Evolutionary conservation across 1,140 invertebrate genomes (phyloP).

Genomic region (Diprion similis): DNA sequence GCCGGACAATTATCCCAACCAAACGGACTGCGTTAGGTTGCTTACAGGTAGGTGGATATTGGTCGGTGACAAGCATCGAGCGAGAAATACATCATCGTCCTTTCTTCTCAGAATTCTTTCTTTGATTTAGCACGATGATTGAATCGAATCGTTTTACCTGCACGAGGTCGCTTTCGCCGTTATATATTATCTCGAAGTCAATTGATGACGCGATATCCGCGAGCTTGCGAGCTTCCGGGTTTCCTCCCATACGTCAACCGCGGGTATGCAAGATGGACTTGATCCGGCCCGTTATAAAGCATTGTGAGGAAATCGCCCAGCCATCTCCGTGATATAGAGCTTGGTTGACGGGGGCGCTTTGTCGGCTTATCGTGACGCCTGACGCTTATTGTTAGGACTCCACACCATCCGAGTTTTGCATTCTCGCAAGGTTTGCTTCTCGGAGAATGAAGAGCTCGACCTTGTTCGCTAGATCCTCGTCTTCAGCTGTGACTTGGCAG

Average conservation of each 20-base stretch:
- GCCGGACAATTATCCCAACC: conserved; percentile 74
- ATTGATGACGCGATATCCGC: no score
- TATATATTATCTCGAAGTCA: no score
- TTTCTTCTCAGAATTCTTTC: neutral
- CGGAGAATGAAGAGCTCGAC: no score
- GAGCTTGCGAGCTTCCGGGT: no score
- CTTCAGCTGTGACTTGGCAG: no score
- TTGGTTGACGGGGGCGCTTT: neutral
- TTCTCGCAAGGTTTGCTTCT: no score
- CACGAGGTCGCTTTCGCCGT: no score
- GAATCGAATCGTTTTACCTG: no score
- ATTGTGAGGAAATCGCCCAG: neutral
- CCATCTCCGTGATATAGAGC: neutral
- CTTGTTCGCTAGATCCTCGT: no score
- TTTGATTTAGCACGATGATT: no score
- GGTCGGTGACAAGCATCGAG: neutral
- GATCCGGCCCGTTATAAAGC: neutral
- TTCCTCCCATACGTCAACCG: neutral
- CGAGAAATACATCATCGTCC: conserved; percentile 34
- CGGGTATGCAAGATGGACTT: neutral
- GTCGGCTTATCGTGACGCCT: neutral
- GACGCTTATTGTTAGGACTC: neutral
- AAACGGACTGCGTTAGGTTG: conserved; percentile 73
- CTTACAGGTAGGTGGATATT: conserved; percentile 69
- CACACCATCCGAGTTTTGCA: neutral